phyloP scores from a whole-genome alignment of 1,140 invertebrate species.

The Cyclina sinensis region DNA sequence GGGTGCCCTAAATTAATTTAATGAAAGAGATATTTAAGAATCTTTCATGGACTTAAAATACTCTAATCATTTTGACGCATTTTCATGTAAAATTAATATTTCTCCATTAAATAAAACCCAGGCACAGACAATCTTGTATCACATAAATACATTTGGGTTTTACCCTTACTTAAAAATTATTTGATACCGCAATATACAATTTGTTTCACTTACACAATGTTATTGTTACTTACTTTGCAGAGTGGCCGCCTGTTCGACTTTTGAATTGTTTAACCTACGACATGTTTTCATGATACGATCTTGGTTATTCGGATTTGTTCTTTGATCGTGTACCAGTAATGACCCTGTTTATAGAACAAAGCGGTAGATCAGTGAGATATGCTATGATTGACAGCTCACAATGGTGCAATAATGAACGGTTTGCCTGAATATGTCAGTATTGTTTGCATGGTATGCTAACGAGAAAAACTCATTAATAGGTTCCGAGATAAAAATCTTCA shows the following conservation, averaged over 20 bases:
- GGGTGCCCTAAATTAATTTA: no score
- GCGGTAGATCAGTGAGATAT: slow-evolving; percentile 39
- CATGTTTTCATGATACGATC: slow-evolving; percentile 38
- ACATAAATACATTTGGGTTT: background rate
- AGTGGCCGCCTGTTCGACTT: background rate
- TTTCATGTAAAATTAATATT: no score
- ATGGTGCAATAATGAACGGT: slow-evolving; percentile 53
- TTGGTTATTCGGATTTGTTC: slow-evolving; percentile 4
- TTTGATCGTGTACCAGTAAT: slow-evolving; percentile 54
- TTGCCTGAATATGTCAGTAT: slow-evolving; percentile 57
- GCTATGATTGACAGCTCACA: slow-evolving; percentile 48
- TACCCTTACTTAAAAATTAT: no score
- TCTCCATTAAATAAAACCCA: no score
- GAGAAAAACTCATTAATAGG: slow-evolving; percentile 55
- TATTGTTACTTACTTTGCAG: no score
- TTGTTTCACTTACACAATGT: no score
- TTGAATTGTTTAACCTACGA: slow-evolving; percentile 30
- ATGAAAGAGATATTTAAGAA: no score
- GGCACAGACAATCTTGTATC: no score
- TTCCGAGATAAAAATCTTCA: slow-evolving; percentile 43
- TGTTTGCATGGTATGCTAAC: slow-evolving; percentile 43
- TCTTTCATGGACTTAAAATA: no score
- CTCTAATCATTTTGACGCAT: no score
- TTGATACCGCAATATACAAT: no score
- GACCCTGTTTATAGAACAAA: slow-evolving; percentile 44